Percentiles rank a stretch among this genome's conserved stretches.
phyloP scores from a whole-genome alignment of 2,888 invertebrate species.

The Pammene aurita region DNA sequence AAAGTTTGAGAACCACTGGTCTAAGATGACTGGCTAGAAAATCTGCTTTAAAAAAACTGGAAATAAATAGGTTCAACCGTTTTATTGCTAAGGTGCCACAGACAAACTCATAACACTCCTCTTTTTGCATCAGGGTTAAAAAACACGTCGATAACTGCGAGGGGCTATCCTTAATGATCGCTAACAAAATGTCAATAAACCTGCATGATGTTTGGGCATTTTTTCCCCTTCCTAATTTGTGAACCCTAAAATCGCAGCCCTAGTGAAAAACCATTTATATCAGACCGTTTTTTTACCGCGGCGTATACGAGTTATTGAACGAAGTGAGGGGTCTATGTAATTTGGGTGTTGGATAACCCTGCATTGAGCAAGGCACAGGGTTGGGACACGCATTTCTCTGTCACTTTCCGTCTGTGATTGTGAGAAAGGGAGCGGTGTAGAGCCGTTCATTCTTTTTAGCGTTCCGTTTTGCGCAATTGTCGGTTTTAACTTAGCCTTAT shows the following conservation, averaged over 20 bases:
- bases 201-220: slow-evolving; percentile 72
- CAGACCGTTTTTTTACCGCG: slow-evolving; percentile 45
- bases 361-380: slow-evolving; percentile 75
- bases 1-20: too few species aligned
- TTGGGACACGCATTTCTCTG: slow-evolving; percentile 66
- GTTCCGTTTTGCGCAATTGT: slow-evolving; percentile 57
- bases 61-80: too few species aligned
- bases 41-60: too few species aligned
- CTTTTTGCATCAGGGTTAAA: too few species aligned
- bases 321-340: slow-evolving; percentile 50
- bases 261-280: slow-evolving; percentile 53
- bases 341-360: slow-evolving; percentile 60
- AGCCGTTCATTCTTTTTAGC: slow-evolving; percentile 51
- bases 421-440: slow-evolving; percentile 57
- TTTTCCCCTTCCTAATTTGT: slow-evolving; percentile 78
- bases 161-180: slow-evolving; percentile 76
- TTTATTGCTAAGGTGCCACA: too few species aligned
- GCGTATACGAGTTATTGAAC: slow-evolving; percentile 41
- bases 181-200: slow-evolving; percentile 80
- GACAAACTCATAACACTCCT: too few species aligned
- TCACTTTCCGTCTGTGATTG: slow-evolving; percentile 59
- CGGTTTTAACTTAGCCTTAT: background rate
- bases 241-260: slow-evolving; percentile 77
- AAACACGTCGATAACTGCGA: slow-evolving; percentile 66
- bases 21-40: too few species aligned